Evolutionary conservation across 2,797 vertebrate genomes (phyloP), one percentile per base, ranked within the genome.

Genomic region (Sebastes matsubarae): DNA sequence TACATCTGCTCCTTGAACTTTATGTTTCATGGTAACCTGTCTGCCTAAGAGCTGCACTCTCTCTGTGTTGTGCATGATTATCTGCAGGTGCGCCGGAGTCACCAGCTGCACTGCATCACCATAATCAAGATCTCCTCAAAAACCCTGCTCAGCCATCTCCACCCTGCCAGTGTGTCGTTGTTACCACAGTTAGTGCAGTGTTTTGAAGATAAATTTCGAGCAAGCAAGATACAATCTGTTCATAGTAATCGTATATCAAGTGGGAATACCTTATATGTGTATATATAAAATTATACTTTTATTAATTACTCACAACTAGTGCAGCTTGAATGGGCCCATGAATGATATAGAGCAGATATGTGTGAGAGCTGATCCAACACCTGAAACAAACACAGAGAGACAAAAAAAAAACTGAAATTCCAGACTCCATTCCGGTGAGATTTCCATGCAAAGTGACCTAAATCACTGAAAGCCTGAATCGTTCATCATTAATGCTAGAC

Each of bases 241-340:
- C 29, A 64, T n/a, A 55, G 8, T 25, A 25, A 65, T 54, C 8
- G 2, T 29, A 22, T 22, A 13, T 30, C 4, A 67, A 1, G 38
- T 27, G 32, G 32, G 34, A 64, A 24, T 4, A 38, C 32, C 32
- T 24, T 16, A 55, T 64, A 20, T 18, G 0, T 38, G 18, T 30
- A 13, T 18, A 50, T 52, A 22, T 14, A 36, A 55, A 55, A 16
- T 5, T 24, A 42, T 22, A 24, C 55, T 34, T 66, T 50, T 14
- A 30, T 24, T 10, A 60, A 60, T 24, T 13, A 92, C 96, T 94
- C 88, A 97, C 96, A 79, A 96, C 25, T 57, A 97, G 89, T 24
- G 96, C 96, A 13, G 79, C 95, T 2, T 93, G 89, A 83, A 96
- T 94, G n/a, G 96, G 96, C 7, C 92, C 95, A 4, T 96, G 95